A percentile compares a stretch with the other conserved stretches of the same genome.
phyloP scores from a whole-genome alignment of 2,888 invertebrate genomes.

The Diarsia mendica region DNA sequence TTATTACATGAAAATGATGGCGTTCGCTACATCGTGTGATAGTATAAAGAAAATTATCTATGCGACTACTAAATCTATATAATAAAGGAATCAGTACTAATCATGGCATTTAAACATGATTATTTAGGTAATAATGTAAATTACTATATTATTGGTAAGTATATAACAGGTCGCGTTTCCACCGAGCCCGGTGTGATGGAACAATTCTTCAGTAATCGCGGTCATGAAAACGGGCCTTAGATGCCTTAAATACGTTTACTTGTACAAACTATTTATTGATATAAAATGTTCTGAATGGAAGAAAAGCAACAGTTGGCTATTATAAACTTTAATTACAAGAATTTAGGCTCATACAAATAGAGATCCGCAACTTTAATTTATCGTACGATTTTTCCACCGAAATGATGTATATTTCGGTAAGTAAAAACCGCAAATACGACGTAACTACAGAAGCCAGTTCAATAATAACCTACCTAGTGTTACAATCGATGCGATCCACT shows the following conservation, averaged over 20 bases:
- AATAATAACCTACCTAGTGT: slow-evolving; percentile 67
- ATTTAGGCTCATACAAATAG: slow-evolving; percentile 38
- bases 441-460: slow-evolving; percentile 75
- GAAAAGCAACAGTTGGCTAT: slow-evolving; percentile 53
- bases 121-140: slow-evolving; percentile 56
- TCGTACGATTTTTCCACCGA: slow-evolving; percentile 59
- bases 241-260: slow-evolving; percentile 26
- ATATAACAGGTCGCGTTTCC: slow-evolving; percentile 65
- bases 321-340: slow-evolving; percentile 13
- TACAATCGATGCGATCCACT: slow-evolving; percentile 70
- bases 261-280: slow-evolving; percentile 36
- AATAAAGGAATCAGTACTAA: slow-evolving; percentile 76
- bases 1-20: slow-evolving; percentile 78
- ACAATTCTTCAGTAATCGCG: slow-evolving; percentile 23
- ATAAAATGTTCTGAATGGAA: slow-evolving; percentile 42
- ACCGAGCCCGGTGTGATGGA: slow-evolving; percentile 50
- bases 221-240: slow-evolving; percentile 57
- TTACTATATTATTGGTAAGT: slow-evolving; percentile 53
- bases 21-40: slow-evolving; percentile 72
- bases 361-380: slow-evolving; percentile 38
- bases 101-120: slow-evolving; percentile 66
- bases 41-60: slow-evolving; percentile 66
- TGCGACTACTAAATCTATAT: slow-evolving; percentile 65
- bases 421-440: slow-evolving; percentile 58
- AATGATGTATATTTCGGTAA: slow-evolving; percentile 62